Evolutionary conservation across 1,140 invertebrate species (phyloP), one percentile per base, ranked within the genome.

Genomic region (Maniola jurtina): DNA sequence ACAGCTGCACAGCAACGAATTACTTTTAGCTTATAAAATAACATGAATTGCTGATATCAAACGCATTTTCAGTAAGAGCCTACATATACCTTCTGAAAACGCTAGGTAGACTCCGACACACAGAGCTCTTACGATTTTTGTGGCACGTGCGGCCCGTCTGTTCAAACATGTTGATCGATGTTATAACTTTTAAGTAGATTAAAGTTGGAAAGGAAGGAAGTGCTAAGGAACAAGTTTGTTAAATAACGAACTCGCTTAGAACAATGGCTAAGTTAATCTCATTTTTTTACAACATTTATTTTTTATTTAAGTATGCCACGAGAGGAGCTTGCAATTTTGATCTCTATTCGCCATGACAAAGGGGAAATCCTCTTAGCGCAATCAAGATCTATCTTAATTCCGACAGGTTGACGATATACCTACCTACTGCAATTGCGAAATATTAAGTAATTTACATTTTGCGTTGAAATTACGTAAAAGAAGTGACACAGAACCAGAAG

Each of bases 391-490:
- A 55, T 34, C 52, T 52, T 52, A 13, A 52, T 14, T 10, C 15
- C 5, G 56, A 61, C 66, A 58, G 45, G 66, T 68, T 63, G 55
- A 68, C 35, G 15, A 36, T 34, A 48, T 14, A 13, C n/a, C n/a
- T n/a, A n/a, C n/a, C n/a, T n/a, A n/a, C 38, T 38, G 25, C 35
- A 36, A 35, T 61, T 56, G 42, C 25, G 58, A 61, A 56, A 66
- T 52, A 66, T 61, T 61, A 55, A 38, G 58, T 36, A 47, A 55
- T 55, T 56, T 62, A 45, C 25, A 55, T 11, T 62, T 62, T 35
- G 45, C 48, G 14, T 40, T 67, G 15, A 35, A 60, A 73, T 80
- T 77, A 80, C 68, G 72, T 70, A 75, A 75, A 34, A 40, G 4
- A 47, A 48, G 8, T 75, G 75, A 71, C 75, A 72, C 62, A 68